Conservation (phyloP, 2,888 invertebrate genomes). For the Drosophila meridionalis region DNA sequence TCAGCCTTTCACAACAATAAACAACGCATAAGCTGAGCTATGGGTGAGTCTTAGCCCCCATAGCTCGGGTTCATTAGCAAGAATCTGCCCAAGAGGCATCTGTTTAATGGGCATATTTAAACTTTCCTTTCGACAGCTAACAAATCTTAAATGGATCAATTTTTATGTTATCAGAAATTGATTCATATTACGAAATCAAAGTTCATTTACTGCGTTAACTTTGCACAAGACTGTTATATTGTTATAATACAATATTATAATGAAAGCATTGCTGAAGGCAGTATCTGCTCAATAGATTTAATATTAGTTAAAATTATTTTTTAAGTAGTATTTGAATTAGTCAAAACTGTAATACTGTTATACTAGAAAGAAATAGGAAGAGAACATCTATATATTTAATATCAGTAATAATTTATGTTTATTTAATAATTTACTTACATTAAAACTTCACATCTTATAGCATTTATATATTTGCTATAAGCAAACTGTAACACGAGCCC, state of each 20-base stretch:
- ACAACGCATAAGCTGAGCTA: conserved; percentile 8
- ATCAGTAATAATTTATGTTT: no score
- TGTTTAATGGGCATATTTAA: background rate
- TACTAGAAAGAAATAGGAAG: background rate
- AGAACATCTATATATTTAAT: no score
- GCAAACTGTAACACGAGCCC: no score
- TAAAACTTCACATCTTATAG: no score
- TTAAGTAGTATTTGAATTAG: no score
- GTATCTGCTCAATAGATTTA: no score
- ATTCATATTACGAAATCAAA: background rate
- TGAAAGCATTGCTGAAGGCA: no score
- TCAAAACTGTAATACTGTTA: background rate
- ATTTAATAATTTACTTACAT: no score
- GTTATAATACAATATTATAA: background rate
- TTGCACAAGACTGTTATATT: background rate
- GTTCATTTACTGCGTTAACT: background rate
- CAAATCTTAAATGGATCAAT: background rate
- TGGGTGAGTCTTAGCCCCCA: background rate
- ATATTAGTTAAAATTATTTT: no score
- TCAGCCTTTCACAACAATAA: conserved; percentile 61
- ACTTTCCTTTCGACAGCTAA: background rate
- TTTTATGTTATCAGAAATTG: background rate
- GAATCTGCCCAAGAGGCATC: background rate
- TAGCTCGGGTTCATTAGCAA: conserved; percentile 8
- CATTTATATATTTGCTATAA: no score